Conservation (phyloP, 2,113 vertebrate species). For the Vimba vimba region DNA sequence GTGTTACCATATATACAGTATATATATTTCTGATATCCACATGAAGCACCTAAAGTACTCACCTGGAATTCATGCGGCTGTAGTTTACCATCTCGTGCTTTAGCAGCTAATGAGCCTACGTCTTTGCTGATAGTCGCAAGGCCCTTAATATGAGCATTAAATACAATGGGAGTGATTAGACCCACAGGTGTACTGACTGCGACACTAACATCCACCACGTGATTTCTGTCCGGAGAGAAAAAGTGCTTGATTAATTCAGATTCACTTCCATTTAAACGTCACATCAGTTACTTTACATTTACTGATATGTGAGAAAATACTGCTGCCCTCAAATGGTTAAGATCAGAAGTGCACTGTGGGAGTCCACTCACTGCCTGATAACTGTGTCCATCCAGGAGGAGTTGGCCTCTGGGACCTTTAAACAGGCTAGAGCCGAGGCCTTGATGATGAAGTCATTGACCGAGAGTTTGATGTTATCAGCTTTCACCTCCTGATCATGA, state of each 20-base stretch:
- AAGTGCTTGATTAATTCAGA: neutral
- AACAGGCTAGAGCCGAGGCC: slow-evolving; percentile 92
- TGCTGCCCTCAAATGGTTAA: slow-evolving; percentile 15
- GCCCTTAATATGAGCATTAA: slow-evolving; percentile 94
- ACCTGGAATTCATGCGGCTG: slow-evolving; percentile 98
- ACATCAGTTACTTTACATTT: neutral
- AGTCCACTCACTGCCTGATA: slow-evolving; percentile 92
- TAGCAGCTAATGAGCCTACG: slow-evolving; percentile 84
- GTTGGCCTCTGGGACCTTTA: slow-evolving; percentile 97
- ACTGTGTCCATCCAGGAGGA: slow-evolving; percentile 98
- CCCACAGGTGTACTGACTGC: slow-evolving; percentile 92
- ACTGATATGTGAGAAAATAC: neutral
- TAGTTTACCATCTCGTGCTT: slow-evolving; percentile 92
- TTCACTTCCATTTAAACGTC: neutral
- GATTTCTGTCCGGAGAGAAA: slow-evolving; percentile 82
- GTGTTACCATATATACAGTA: neutral
- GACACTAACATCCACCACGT: slow-evolving; percentile 92
- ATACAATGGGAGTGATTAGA: slow-evolving; percentile 98
- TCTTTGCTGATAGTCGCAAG: slow-evolving; percentile 87
- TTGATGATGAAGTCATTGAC: slow-evolving; percentile 99
- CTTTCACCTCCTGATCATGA: slow-evolving; percentile 82
- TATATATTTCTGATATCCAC: neutral
- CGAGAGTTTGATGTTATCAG: slow-evolving; percentile 89
- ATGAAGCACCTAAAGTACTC: neutral
- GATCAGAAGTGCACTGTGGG: neutral